Percentiles rank a stretch among this genome's conserved stretches.
These are phyloP conservation scores for Euborellia annulipes DNA, from an alignment of 1,140 invertebrate genomes.

Conservation along the genomic window DNA sequence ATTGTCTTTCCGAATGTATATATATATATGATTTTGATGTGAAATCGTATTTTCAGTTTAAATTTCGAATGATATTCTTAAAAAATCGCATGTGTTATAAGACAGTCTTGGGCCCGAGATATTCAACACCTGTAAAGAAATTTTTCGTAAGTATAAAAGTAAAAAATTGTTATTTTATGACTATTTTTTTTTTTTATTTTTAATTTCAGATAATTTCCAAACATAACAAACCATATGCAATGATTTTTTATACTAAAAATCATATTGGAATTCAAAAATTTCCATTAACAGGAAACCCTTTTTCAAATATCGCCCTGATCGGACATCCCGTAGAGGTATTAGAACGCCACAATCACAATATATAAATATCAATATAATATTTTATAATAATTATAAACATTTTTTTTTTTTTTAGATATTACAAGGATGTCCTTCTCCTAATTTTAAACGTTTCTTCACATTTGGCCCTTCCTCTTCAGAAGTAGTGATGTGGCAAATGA, in stretches of 20 bases:
- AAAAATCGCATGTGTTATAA: not conserved
- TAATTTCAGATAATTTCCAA: conserved; percentile 21
- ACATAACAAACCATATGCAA: conserved; percentile 27
- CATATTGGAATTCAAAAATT: conserved; percentile 49
- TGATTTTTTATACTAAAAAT: conserved; percentile 43
- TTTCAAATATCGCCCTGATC: conserved; percentile 42
- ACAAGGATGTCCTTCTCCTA: conserved; percentile 21
- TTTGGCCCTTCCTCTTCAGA: conserved; percentile 34
- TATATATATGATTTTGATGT: too few relatives aligned
- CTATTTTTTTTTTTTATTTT: conserved; percentile 9
- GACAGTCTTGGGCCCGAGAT: not conserved
- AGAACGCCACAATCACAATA: not conserved
- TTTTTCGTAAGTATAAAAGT: not conserved
- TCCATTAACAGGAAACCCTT: conserved; percentile 56
- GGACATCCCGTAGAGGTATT: conserved; percentile 42
- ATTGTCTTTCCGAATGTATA: too few relatives aligned
- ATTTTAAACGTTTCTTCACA: conserved; percentile 38
- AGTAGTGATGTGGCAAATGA: conserved; percentile 42
- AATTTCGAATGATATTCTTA: not conserved
- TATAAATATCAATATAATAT: not conserved
- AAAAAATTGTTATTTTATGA: conserved; percentile 2
- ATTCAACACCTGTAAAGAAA: not conserved
- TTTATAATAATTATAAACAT: not conserved
- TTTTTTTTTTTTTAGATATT: conserved; percentile 21
- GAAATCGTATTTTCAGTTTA: conserved; percentile 4